These are phyloP conservation scores for Salarias fasciatus DNA, from an alignment of 2,797 vertebrate genomes.

Conservation along the genomic window DNA sequence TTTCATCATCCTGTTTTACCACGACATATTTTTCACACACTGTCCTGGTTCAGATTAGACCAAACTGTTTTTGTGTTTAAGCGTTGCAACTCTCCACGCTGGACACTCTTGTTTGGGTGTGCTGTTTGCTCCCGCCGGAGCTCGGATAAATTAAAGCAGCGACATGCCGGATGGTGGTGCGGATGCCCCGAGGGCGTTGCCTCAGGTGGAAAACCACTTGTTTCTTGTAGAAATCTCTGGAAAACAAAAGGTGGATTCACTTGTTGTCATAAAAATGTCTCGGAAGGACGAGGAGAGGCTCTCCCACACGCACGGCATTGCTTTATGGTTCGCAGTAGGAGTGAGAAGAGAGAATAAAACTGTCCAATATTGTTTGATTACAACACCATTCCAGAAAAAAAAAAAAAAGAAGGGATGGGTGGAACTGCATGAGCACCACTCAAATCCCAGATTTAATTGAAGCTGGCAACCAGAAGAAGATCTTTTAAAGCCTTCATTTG, in stretches of 20 bases:
- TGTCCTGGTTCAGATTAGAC: too few relatives aligned
- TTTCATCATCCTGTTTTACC: too few relatives aligned
- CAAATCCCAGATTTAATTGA: constrained; percentile 61
- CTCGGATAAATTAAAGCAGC: neutral
- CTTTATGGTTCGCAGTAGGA: constrained; percentile 33
- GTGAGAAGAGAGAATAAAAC: constrained; percentile 46
- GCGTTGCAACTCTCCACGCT: too few relatives aligned
- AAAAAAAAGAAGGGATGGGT: constrained; percentile 10
- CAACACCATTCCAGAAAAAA: constrained; percentile 41
- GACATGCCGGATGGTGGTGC: neutral
- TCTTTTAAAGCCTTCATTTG: constrained; percentile 55
- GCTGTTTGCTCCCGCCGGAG: neutral
- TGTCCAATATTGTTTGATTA: constrained; percentile 41
- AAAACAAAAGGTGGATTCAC: constrained; percentile 45
- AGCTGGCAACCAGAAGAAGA: constrained; percentile 48
- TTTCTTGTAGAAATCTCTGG: constrained; percentile 14
- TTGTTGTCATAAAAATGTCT: constrained; percentile 47
- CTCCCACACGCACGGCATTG: constrained; percentile 14
- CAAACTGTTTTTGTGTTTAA: neutral
- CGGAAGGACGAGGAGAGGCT: constrained; percentile 43
- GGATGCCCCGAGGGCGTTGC: constrained; percentile 39
- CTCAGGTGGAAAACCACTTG: constrained; percentile 30
- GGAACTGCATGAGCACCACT: constrained; percentile 58
- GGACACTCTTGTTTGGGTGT: neutral
- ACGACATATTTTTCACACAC: too few relatives aligned